These are phyloP conservation scores for Cuniculus paca DNA, from an alignment of 2,797 vertebrate species.

Conservation along the genomic window DNA sequence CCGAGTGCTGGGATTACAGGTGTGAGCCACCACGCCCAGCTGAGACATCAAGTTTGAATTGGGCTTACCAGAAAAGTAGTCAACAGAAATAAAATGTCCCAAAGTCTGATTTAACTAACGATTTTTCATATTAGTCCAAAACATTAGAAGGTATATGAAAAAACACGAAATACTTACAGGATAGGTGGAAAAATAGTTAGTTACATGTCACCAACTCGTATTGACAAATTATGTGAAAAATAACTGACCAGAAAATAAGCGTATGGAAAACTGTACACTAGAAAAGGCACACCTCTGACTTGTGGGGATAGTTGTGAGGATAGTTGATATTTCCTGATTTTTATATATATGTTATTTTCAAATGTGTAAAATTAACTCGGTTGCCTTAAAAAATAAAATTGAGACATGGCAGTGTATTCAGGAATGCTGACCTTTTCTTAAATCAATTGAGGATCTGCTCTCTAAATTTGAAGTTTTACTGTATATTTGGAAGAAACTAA, in stretches of 20 bases:
- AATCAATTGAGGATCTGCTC: neutral
- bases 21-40: too few species aligned
- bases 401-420: neutral
- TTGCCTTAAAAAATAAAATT: neutral
- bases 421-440: neutral
- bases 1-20: too few species aligned
- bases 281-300: neutral
- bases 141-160: neutral
- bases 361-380: neutral
- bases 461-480: neutral
- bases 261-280: neutral
- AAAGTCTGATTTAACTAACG: neutral
- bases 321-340: neutral
- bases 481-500: neutral
- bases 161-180: neutral
- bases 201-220: neutral
- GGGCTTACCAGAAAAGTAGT: neutral
- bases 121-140: neutral
- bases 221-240: constrained; percentile 21
- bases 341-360: neutral
- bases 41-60: neutral
- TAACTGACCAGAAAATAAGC: neutral
- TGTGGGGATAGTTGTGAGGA: neutral
- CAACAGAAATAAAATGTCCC: neutral
- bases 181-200: neutral